Base-by-base conservation (phyloP, 1,140 invertebrate species). In the Scaptomyza pallida region DNA sequence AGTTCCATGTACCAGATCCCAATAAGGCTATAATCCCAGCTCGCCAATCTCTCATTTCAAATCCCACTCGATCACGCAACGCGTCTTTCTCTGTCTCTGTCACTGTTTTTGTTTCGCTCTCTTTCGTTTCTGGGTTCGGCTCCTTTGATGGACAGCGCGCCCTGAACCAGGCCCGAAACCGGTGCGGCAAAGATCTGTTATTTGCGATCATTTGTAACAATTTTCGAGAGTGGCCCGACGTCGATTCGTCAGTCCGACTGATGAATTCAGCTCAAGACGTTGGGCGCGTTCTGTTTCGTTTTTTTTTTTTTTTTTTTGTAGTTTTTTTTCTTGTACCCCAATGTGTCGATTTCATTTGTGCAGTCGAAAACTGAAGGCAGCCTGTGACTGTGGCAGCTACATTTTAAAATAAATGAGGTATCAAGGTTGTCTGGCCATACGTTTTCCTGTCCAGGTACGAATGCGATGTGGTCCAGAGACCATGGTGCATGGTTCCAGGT, bases 191-290 rank as follows among this genome's bases (percentile, higher is more conserved):
- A 89, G 78, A 91, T 88, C 85, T 91, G 78, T 91, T 91, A 91
- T 91, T 91, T 91, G 90, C 82, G 77, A 91, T 91, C 90, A 91
- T 91, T 91, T 91, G 90, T 91, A 91, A 91, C 81, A 90, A 90
- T 91, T 90, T 90, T 86, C 70, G 70, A 88, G 80, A 78, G 68
- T 63, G 62, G 71, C 76, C 59, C 59, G 67, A 65, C 75, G 68
- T 67, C 65, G 48, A 78, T 68, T 69, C 70, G 76, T 76, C 74
- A 72, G 60, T 67, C 52, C 23, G 57, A 68, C 67, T 73, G 70
- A 75, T 75, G 75, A 52, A 78, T 72, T 61, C 70, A 59, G 59
- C 60, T 50, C 61, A 67, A 64, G 67, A 73, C 62, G 33, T 40
- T 78, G 37, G 50, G 10, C 40, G 44, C 40, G 40, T 35, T 60